Base-by-base conservation (phyloP, 2,888 invertebrate genomes). In the Eupithecia exiguata region DNA sequence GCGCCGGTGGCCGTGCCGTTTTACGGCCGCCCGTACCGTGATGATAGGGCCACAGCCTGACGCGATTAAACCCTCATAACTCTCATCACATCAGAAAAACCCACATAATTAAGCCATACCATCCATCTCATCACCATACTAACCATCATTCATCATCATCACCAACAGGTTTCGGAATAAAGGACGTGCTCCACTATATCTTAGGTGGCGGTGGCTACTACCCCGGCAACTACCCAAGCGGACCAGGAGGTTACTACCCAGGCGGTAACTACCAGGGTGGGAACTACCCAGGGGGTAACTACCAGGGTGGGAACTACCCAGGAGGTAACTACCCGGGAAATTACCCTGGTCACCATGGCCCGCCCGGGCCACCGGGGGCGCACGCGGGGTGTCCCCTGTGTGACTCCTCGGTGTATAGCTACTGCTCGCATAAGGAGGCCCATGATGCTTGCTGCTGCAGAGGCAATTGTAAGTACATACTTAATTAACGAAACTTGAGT, bases 371-470 rank as follows among this genome's bases (percentile, higher is more conserved):
- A 0, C 93, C 94, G 0, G 94, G 94, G 0, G 94, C 93, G 2
- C 94, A 94, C 62, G 86, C 92, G 0, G 94, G 94, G n/a, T 97
- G 97, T 81, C 97, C 97, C 0, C 87, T 96, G 40, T 97, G 97
- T 83, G 97, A 97, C 86, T 96, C 96, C 0, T 97, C 97, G 0
- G 97, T 97, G 6, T 97, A 96, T 88, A 95, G 96, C 81, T 97
- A 97, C 88, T 97, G 97, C 86, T 96, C 96, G 0, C 95, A 96
- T 75, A 97, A 97, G 89, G 93, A 97, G 74, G 93, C 96, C 6
- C 97, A 97, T 83, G 97, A 97, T 84, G 95, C 97, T 0, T 97
- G 97, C 85, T 97, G 97, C 85, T 97, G 97, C 81, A 95, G 95
- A 83, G 83, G 87, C 70, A 84, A 86, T 35, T 93, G 95, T 95